phyloP scores from a whole-genome alignment of 1,140 invertebrate genomes.

The Pachypsylla venusta region DNA sequence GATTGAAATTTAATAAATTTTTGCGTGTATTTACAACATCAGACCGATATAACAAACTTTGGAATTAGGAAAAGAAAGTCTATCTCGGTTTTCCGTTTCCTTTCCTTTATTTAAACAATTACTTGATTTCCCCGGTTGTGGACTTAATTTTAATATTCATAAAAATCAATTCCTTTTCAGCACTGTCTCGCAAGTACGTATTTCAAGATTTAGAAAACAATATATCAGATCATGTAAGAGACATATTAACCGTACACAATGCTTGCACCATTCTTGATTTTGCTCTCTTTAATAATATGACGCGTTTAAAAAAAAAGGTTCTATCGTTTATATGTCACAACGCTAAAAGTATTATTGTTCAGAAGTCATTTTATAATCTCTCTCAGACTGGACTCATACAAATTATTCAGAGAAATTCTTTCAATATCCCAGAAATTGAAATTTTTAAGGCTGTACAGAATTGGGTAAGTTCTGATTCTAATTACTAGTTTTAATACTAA shows the following conservation, averaged over 20 bases:
- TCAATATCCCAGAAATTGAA: slow-evolving; percentile 88
- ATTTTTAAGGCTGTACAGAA: slow-evolving; percentile 78
- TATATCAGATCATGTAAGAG: slow-evolving; percentile 83
- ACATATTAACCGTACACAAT: slow-evolving; percentile 72
- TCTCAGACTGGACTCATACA: slow-evolving; percentile 65
- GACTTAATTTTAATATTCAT: too few relatives aligned
- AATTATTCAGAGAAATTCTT: slow-evolving; percentile 81
- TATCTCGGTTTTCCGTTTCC: too few relatives aligned
- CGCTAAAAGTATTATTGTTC: slow-evolving; percentile 64
- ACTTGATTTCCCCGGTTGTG: slow-evolving; percentile 20
- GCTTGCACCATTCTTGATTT: slow-evolving; percentile 88
- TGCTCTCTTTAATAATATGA: slow-evolving; percentile 55
- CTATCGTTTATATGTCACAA: slow-evolving; percentile 71
- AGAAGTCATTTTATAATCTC: slow-evolving; percentile 68
- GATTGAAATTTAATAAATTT: too few relatives aligned
- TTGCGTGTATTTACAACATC: too few relatives aligned
- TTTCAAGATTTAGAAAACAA: slow-evolving; percentile 80
- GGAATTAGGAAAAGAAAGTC: too few relatives aligned
- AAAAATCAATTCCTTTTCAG: not conserved
- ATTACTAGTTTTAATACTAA: too few relatives aligned
- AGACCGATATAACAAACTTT: too few relatives aligned
- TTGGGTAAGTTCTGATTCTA: slow-evolving; percentile 71
- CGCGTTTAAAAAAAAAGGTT: slow-evolving; percentile 44
- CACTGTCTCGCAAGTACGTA: slow-evolving; percentile 86
- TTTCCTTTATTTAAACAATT: too few relatives aligned